A percentile compares a stretch with the other conserved stretches of the same genome.
These are phyloP conservation scores for Martes martes DNA, from an alignment of 2,113 vertebrate genomes.

Conservation along the genomic window DNA sequence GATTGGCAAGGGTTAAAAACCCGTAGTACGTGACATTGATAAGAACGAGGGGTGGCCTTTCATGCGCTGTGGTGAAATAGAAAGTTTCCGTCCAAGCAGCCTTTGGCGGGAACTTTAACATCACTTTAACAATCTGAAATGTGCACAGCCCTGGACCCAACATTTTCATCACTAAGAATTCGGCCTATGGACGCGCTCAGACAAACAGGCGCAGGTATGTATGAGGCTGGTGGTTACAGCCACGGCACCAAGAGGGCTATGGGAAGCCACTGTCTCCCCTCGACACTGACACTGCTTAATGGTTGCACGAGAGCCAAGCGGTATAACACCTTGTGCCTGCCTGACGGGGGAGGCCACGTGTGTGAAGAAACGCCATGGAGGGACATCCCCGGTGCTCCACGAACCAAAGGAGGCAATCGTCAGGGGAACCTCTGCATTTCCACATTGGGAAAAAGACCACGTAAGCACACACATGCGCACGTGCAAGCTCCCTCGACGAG, in stretches of 20 bases:
- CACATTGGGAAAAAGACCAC: background rate
- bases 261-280: rapidly evolving
- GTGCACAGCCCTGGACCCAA: too few species aligned
- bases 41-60: background rate
- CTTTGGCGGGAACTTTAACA: background rate
- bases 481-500: rapidly evolving
- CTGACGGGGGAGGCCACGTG: too few species aligned
- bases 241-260: rapidly evolving
- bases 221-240: rapidly evolving
- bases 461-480: rapidly evolving
- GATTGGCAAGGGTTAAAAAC: background rate
- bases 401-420: background rate
- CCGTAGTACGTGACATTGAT: rapidly evolving
- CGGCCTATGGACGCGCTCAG: background rate
- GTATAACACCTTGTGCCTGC: rapidly evolving
- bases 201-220: background rate
- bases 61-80: rapidly evolving
- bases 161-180: background rate
- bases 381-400: background rate
- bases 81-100: background rate
- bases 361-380: too few species aligned
- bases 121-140: background rate
- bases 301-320: rapidly evolving
- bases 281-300: rapidly evolving
- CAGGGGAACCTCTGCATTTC: background rate